Base-by-base conservation (phyloP, 2,888 invertebrate species). In the Xanthorhoe designata region DNA sequence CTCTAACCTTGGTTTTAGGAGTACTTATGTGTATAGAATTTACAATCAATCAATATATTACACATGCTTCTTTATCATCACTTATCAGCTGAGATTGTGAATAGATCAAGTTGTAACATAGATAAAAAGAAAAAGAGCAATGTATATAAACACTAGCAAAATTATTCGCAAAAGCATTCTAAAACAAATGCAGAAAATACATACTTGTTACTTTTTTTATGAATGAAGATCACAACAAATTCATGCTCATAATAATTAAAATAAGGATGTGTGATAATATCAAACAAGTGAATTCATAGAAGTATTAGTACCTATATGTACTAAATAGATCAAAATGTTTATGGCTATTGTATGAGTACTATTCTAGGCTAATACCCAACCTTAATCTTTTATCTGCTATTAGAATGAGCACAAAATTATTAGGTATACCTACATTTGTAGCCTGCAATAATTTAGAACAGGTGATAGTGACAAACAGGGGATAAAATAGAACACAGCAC, bases 401-500 rank as follows among this genome's bases (percentile, higher is more conserved):
- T 8, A 10, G 8, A 38, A 24, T 32, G 42, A 10, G n/a, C 42
- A 42, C 42, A 42, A 13, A 42, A 42, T 42, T 6, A 47, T 17
- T 47, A 17, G 7, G 17, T 47, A 6, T 8, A 47, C 24, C 5
- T n/a, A 19, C 9, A 19, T 45, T 32, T 19, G 17, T 61, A 17
- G 35, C 8, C 54, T 17, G 4, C 47, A 55, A 56, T 38, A 19
- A 55, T 47, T 29, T 35, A 57, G 18, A 53, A 55, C 56, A 61
- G n/a, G 32, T 19, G 6, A 6, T 18, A 57, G 32, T 19, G 6
- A 6, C 29, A 57, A 49, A 38, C 17, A 32, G 13, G 15, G 55
- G 10, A 52, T 52, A 45, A 50, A 57, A 59, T 51, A 68, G 24
- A 67, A 58, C 52, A 61, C 24, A 64, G 29, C 42, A 49, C 35